Evolutionary conservation across 2,797 vertebrate genomes (phyloP).

Genomic region (Mus minutoides): DNA sequence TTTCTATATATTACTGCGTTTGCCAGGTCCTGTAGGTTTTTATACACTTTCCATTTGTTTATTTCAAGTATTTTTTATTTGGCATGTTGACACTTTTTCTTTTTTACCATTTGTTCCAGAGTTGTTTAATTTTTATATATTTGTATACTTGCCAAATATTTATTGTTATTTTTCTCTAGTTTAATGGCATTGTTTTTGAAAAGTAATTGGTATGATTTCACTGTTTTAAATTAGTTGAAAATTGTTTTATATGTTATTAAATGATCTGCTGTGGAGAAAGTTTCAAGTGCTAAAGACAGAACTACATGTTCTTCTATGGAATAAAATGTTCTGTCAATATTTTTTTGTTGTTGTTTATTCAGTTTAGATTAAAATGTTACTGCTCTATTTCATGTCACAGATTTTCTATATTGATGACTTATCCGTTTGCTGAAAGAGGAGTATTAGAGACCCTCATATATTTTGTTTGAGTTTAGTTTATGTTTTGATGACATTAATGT

Average conservation of each 20-base stretch:
- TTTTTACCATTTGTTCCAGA: neutral
- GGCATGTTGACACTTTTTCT: neutral
- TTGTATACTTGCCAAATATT: neutral
- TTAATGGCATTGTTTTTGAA: neutral
- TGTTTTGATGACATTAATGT: neutral
- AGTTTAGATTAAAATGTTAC: neutral
- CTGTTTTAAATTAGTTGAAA: neutral
- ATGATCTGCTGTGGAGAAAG: neutral
- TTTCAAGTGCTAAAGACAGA: neutral
- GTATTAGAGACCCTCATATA: neutral
- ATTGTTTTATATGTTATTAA: neutral
- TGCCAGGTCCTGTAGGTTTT: neutral
- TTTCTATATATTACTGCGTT: neutral
- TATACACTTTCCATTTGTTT: neutral
- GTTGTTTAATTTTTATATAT: neutral
- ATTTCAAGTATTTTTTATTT: neutral
- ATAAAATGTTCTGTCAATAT: neutral
- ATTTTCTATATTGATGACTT: neutral
- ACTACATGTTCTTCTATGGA: neutral
- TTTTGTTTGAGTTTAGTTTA: neutral
- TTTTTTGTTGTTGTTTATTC: neutral
- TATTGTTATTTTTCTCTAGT: neutral
- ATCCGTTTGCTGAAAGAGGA: neutral
- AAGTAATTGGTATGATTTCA: neutral
- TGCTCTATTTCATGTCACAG: neutral